A percentile compares a stretch with the other conserved stretches of the same genome.
Conservation (phyloP, 1,140 invertebrate species). For the Calephelis virginiensis region DNA sequence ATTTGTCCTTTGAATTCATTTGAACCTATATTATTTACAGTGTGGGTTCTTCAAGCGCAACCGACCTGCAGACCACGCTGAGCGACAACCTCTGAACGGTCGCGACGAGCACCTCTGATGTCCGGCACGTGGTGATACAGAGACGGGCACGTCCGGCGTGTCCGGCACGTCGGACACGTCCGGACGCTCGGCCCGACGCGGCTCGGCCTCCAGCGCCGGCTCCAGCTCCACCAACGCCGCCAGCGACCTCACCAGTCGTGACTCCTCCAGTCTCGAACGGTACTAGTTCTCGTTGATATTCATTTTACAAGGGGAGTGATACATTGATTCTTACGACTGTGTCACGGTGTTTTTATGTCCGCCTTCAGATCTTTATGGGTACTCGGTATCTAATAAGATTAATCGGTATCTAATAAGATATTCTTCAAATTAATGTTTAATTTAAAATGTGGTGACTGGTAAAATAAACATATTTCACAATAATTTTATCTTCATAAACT, state of each 20-base stretch:
- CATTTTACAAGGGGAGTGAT: background rate
- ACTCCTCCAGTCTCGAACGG: slow-evolving; percentile 43
- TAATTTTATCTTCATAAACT: too few species aligned
- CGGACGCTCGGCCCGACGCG: slow-evolving; percentile 59
- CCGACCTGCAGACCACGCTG: slow-evolving; percentile 87
- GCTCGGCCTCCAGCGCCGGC: slow-evolving; percentile 21
- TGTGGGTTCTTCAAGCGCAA: slow-evolving; percentile 96
- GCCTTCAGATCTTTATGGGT: too few species aligned
- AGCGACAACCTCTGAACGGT: slow-evolving; percentile 90
- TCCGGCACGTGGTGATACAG: slow-evolving; percentile 42
- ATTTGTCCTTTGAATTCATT: too few species aligned
- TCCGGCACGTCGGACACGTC: slow-evolving; percentile 35
- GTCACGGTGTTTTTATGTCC: too few species aligned
- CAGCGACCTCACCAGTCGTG: slow-evolving; percentile 66
- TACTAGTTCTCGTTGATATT: slow-evolving; percentile 21
- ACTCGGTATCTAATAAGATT: too few species aligned
- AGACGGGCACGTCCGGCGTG: slow-evolving; percentile 43
- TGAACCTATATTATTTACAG: slow-evolving; percentile 74
- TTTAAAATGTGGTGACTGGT: too few species aligned
- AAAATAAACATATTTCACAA: too few species aligned
- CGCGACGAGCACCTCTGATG: slow-evolving; percentile 84
- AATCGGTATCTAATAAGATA: too few species aligned
- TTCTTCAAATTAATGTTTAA: too few species aligned
- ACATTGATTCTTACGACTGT: background rate
- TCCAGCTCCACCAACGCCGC: slow-evolving; percentile 64